Evolutionary conservation across 1,140 invertebrate species (phyloP).

Genomic region (Spodoptera litura): DNA sequence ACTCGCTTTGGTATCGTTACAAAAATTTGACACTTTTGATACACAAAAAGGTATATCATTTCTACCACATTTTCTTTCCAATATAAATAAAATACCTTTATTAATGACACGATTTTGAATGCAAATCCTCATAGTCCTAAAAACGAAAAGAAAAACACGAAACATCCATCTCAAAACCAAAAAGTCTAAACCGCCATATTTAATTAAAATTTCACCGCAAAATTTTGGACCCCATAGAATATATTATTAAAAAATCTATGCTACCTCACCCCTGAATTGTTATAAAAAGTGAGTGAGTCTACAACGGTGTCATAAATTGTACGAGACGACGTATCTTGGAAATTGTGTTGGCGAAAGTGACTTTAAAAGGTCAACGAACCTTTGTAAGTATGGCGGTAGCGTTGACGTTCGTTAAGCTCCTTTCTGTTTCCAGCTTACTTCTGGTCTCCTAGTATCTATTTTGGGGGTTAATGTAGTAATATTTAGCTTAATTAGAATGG

Average conservation of each 20-base stretch:
- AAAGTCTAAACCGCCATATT: constrained; percentile 19
- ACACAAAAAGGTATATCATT: too few species aligned
- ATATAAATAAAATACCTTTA: too few species aligned
- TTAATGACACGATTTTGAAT: too few species aligned
- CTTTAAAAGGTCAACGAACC: constrained; percentile 56
- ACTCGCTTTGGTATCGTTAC: too few species aligned
- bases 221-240: constrained; percentile 36
- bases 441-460: constrained; percentile 27
- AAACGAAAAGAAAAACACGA: too few species aligned
- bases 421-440: constrained; percentile 59
- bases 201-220: constrained; percentile 48
- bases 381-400: constrained; percentile 25
- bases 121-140: too few species aligned
- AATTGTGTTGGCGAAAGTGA: constrained; percentile 57
- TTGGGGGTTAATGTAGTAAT: not conserved
- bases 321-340: constrained; percentile 50
- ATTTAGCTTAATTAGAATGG: constrained; percentile 33
- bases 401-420: constrained; percentile 57
- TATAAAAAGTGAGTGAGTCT: constrained; percentile 53
- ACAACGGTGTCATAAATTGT: constrained; percentile 50
- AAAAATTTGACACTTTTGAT: too few species aligned
- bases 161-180: not conserved
- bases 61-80: too few species aligned
- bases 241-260: constrained; percentile 47
- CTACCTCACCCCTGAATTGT: constrained; percentile 17